These are phyloP conservation scores for Limnephilus lunatus DNA, from an alignment of 2,888 invertebrate genomes.

Conservation along the genomic window DNA sequence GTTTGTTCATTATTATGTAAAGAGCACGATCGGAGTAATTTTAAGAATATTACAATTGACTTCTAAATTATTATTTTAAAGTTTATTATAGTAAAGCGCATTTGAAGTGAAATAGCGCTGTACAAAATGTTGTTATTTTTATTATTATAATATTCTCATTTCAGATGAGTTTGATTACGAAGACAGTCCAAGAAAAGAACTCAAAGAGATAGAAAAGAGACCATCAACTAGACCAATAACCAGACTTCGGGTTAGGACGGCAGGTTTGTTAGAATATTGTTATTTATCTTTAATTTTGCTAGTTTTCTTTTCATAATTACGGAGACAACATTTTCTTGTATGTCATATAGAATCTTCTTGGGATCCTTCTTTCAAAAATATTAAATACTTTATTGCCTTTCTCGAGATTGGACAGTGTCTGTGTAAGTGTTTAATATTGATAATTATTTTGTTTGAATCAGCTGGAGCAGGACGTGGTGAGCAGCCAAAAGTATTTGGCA, in stretches of 20 bases:
- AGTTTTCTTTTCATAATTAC: not conserved
- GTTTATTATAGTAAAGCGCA: too few species aligned
- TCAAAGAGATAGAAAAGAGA: constrained; percentile 70
- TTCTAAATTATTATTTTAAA: too few species aligned
- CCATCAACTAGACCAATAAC: constrained; percentile 74
- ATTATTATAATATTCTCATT: constrained; percentile 18
- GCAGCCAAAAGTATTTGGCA: constrained; percentile 78
- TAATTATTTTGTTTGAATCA: not conserved
- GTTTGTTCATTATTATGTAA: too few species aligned
- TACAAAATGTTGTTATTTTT: too few species aligned
- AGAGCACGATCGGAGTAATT: too few species aligned
- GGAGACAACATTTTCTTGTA: not conserved
- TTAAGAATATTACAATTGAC: too few species aligned
- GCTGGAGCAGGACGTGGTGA: constrained; percentile 67
- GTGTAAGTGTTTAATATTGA: not conserved
- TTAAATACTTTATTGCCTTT: not conserved
- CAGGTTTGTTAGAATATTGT: constrained; percentile 70
- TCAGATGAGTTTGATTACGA: constrained; percentile 66
- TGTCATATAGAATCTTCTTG: not conserved
- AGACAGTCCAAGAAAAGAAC: constrained; percentile 66
- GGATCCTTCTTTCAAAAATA: not conserved
- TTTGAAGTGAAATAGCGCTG: too few species aligned
- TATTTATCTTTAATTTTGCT: not conserved
- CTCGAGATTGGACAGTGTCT: not conserved
- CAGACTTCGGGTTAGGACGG: constrained; percentile 79